Percentiles rank a stretch among this genome's conserved stretches.
Evolutionary conservation across 2,113 vertebrate genomes (phyloP).

Genomic region (Lasiurus cinereus): DNA sequence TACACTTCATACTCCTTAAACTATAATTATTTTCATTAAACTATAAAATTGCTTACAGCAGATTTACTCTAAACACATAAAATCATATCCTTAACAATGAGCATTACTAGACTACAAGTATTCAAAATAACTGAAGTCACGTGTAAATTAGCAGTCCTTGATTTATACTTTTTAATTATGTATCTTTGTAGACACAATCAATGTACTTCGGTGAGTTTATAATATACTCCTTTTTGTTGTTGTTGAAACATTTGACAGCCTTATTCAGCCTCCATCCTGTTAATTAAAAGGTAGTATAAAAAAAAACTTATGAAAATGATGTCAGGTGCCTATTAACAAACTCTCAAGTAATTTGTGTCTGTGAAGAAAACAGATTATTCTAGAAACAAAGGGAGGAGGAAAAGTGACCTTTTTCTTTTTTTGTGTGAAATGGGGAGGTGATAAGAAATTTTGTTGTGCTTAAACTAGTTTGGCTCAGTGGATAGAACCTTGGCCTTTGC

Average conservation of each 20-base stretch:
- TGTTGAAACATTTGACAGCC: constrained; percentile 78
- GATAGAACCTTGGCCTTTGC: too few relatives aligned
- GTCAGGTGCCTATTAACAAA: constrained; percentile 87
- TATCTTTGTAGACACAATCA: constrained; percentile 88
- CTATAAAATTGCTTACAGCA: constrained; percentile 88
- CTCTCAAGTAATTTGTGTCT: constrained; percentile 82
- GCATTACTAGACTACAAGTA: constrained; percentile 83
- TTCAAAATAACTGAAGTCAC: constrained; percentile 88
- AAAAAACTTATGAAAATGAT: constrained; percentile 82
- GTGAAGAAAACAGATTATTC: constrained; percentile 85
- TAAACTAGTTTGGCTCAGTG: too few relatives aligned
- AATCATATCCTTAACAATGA: constrained; percentile 83
- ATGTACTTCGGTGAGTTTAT: constrained; percentile 82
- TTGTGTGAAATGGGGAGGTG: constrained; percentile 57
- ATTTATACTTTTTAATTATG: constrained; percentile 90
- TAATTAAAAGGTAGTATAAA: constrained; percentile 88
- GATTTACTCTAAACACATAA: constrained; percentile 87
- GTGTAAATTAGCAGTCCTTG: constrained; percentile 88
- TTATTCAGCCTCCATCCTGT: constrained; percentile 83
- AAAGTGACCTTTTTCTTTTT: constrained; percentile 78
- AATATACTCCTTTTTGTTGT: constrained; percentile 84
- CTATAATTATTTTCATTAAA: constrained; percentile 92
- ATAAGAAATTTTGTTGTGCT: constrained; percentile 57
- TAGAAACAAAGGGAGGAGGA: constrained; percentile 66
- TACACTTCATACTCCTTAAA: constrained; percentile 88